Conservation (phyloP, 2,888 invertebrate species). For the Drosophila nigricruria region DNA sequence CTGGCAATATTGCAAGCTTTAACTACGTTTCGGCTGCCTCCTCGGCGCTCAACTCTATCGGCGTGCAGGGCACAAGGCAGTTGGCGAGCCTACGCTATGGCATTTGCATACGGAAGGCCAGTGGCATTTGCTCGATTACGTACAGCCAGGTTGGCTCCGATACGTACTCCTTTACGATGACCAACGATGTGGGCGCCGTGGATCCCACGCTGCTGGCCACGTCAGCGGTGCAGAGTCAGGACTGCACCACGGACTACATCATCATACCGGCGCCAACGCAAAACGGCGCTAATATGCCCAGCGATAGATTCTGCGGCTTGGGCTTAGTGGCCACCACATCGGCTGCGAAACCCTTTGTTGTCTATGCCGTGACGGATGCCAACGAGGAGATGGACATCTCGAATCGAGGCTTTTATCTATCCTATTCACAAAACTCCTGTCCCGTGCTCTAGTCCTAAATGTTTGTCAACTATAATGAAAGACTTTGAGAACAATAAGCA, state of each 20-base stretch:
- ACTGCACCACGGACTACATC: constrained; percentile 90
- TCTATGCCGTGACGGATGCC: constrained; percentile 90
- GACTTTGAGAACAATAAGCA: constrained; percentile 23
- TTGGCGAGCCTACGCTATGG: constrained; percentile 91
- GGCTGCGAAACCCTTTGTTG: constrained; percentile 88
- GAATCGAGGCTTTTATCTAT: constrained; percentile 91
- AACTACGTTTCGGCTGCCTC: constrained; percentile 90
- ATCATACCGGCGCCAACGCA: constrained; percentile 89
- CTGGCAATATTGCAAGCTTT: constrained; percentile 90
- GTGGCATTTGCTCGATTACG: constrained; percentile 90
- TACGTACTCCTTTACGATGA: constrained; percentile 89
- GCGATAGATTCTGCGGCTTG: constrained; percentile 92
- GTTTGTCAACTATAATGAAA: constrained; percentile 26
- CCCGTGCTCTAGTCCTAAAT: constrained; percentile 71
- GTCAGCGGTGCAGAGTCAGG: constrained; percentile 87
- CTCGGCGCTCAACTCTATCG: constrained; percentile 86
- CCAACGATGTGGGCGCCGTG: constrained; percentile 89
- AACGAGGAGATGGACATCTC: constrained; percentile 89
- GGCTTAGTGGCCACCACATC: constrained; percentile 89
- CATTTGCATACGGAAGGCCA: constrained; percentile 90
- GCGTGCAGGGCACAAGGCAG: constrained; percentile 89
- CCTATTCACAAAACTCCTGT: constrained; percentile 90
- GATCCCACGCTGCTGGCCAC: constrained; percentile 88
- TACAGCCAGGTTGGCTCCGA: constrained; percentile 87
- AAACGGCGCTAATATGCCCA: constrained; percentile 85